Evolutionary conservation across 1,140 invertebrate species (phyloP).

Genomic region (Euwallacea fornicatus): DNA sequence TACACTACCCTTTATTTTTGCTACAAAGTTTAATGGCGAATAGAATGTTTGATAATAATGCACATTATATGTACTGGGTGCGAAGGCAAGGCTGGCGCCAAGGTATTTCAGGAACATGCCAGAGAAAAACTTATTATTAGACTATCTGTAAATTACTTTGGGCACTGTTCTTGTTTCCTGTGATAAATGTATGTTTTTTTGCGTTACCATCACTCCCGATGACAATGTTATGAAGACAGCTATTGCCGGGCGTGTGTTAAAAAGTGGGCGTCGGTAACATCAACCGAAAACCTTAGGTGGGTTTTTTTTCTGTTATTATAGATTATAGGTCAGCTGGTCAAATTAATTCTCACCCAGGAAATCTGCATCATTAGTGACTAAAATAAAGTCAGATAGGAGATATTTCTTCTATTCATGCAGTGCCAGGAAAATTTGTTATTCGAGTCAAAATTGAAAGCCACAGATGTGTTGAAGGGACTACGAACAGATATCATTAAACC

Average conservation of each 20-base stretch:
- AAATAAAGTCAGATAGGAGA: no score
- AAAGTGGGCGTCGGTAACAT: neutral
- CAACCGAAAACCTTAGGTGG: neutral
- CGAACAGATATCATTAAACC: neutral
- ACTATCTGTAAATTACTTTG: slow-evolving; percentile 4
- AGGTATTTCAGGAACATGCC: slow-evolving; percentile 5
- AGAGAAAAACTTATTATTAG: slow-evolving; percentile 7
- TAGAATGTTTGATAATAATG: neutral
- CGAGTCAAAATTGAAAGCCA: no score
- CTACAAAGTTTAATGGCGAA: neutral
- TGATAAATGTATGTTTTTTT: neutral
- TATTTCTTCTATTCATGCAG: no score
- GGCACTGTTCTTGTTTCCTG: neutral
- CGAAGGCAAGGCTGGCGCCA: slow-evolving; percentile 1
- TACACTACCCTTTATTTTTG: neutral
- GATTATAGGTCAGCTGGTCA: no score
- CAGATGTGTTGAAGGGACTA: no score
- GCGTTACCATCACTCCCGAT: neutral
- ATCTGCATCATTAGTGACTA: no score
- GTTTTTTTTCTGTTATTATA: no score
- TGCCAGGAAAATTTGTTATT: no score
- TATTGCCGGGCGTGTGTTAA: no score
- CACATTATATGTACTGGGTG: neutral
- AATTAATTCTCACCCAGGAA: no score
- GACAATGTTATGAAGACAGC: neutral